phyloP scores from a whole-genome alignment of 2,888 invertebrate species.

The Drosophila paramelanica region DNA sequence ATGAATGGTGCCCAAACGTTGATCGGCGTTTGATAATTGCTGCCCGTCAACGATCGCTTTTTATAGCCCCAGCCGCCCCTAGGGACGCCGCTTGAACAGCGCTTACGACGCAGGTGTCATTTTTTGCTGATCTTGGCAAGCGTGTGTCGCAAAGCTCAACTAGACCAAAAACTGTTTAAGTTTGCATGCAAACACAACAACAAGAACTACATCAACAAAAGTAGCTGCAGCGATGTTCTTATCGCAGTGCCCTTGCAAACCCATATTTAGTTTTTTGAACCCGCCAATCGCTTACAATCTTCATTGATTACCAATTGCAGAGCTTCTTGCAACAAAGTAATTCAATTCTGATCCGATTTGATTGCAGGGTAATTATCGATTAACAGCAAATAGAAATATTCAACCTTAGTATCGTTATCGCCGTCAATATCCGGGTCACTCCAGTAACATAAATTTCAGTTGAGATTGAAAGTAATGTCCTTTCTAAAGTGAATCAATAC shows the following conservation, averaged over 20 bases:
- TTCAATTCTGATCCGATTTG: background rate
- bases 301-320: constrained; percentile 27
- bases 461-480: too few species aligned
- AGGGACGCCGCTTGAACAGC: background rate
- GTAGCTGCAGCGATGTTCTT: constrained; percentile 10
- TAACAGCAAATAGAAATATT: background rate
- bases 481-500: background rate
- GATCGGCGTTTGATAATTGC: constrained; percentile 66
- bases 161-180: constrained; percentile 37
- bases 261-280: constrained; percentile 65
- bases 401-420: too few species aligned
- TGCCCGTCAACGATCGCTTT: constrained; percentile 24
- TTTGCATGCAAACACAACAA: constrained; percentile 28
- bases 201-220: constrained; percentile 4
- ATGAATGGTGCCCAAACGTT: constrained; percentile 69
- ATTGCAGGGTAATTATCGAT: background rate
- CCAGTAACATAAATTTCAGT: background rate
- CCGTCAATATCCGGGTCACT: background rate
- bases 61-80: constrained; percentile 44
- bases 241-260: constrained; percentile 44
- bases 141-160: constrained; percentile 36
- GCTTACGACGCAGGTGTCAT: constrained; percentile 36
- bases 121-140: constrained; percentile 65
- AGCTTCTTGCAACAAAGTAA: constrained; percentile 47
- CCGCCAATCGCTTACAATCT: constrained; percentile 24